phyloP scores from a whole-genome alignment of 2,797 vertebrate genomes.

The Dryobates pubescens region DNA sequence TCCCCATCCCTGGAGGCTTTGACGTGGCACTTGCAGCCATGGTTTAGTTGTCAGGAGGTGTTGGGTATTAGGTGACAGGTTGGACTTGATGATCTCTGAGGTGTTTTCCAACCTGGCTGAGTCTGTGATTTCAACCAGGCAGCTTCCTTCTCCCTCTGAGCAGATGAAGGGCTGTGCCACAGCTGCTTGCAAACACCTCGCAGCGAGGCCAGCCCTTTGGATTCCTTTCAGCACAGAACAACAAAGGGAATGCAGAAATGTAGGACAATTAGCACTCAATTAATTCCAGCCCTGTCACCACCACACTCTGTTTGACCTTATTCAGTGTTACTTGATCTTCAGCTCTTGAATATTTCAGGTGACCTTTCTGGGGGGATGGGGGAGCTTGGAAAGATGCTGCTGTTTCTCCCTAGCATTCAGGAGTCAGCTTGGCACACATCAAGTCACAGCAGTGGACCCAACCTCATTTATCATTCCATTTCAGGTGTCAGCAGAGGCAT shows the following conservation, averaged over 20 bases:
- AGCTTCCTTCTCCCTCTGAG: background rate
- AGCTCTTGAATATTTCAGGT: slow-evolving; percentile 24
- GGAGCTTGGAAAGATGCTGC: background rate
- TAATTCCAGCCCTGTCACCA: slow-evolving; percentile 2
- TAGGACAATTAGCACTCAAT: slow-evolving; percentile 27
- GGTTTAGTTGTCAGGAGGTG: too few relatives aligned
- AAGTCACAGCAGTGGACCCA: background rate
- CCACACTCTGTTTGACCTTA: background rate
- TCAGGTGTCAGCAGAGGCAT: slow-evolving; percentile 42
- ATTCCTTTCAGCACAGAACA: background rate
- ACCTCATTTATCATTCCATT: slow-evolving; percentile 73
- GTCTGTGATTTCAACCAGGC: too few relatives aligned
- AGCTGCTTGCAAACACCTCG: background rate
- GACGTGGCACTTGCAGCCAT: too few relatives aligned
- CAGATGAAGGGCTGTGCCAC: background rate
- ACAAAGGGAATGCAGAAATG: background rate
- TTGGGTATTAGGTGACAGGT: too few relatives aligned
- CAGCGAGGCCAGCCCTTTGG: accelerated
- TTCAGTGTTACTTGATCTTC: background rate
- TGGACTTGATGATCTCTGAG: too few relatives aligned
- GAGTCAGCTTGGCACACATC: background rate
- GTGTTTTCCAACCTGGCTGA: too few relatives aligned
- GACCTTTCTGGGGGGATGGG: slow-evolving; percentile 3
- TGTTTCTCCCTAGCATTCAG: background rate
- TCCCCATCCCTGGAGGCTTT: too few relatives aligned